Evolutionary conservation across 2,888 invertebrate species (phyloP).

Genomic region (Homarus gammarus): DNA sequence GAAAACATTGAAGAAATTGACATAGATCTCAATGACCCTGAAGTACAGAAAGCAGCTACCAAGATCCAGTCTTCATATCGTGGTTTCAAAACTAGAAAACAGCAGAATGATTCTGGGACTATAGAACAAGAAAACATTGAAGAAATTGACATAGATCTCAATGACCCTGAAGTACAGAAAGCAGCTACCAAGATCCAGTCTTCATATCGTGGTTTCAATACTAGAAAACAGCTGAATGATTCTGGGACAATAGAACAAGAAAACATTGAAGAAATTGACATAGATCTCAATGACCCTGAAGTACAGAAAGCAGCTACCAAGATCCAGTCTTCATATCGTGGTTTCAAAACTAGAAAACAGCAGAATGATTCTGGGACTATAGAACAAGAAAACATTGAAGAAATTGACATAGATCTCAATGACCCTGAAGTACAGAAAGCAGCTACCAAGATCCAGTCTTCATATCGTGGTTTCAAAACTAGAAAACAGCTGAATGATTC

Average conservation of each 20-base stretch:
- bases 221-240: background rate
- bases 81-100: background rate
- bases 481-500: background rate
- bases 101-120: background rate
- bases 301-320: conserved; percentile 9
- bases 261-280: background rate
- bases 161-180: conserved; percentile 34
- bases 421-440: conserved; percentile 14
- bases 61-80: no score
- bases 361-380: background rate
- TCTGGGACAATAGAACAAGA: no score
- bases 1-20: no score
- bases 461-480: no score
- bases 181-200: conserved; percentile 29
- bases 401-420: background rate
- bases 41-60: no score
- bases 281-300: conserved; percentile 10
- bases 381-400: background rate
- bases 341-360: background rate
- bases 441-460: background rate
- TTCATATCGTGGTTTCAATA: conserved; percentile 9
- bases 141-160: conserved; percentile 18
- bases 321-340: conserved; percentile 22
- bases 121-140: background rate
- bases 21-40: no score